Conservation (phyloP, 2,113 vertebrate species). For the Asarcornis scutulata region DNA sequence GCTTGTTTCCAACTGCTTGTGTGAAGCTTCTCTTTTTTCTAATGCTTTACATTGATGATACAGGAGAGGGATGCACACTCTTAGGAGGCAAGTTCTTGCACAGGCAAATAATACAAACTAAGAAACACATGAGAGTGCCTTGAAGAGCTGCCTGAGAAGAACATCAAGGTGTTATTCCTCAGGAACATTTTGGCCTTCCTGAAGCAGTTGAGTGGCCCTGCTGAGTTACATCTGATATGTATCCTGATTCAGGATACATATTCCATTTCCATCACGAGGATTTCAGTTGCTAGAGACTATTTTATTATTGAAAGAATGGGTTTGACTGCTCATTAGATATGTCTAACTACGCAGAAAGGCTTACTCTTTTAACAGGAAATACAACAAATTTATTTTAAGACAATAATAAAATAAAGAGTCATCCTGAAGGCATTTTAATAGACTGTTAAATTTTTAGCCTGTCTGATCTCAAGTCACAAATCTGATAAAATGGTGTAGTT, state of each 20-base stretch:
- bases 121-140: background rate
- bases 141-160: background rate
- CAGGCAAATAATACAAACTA: background rate
- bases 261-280: background rate
- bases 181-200: background rate
- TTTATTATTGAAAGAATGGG: conserved; percentile 18
- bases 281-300: background rate
- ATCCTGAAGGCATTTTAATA: conserved; percentile 20
- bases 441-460: conserved; percentile 46
- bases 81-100: background rate
- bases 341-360: background rate
- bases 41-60: background rate
- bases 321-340: conserved; percentile 5
- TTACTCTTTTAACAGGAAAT: background rate
- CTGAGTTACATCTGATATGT: background rate
- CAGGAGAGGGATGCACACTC: background rate
- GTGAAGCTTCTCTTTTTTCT: background rate
- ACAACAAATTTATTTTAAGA: conserved; percentile 6
- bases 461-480: background rate
- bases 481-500: conserved; percentile 2
- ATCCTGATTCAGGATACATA: background rate
- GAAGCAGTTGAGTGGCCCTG: background rate
- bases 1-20: conserved; percentile 28
- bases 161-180: background rate
- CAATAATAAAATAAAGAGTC: background rate